A percentile compares a stretch with the other conserved stretches of the same genome.
Evolutionary conservation across 2,888 invertebrate species (phyloP).

Genomic region (Synanthedon formicaeformis): DNA sequence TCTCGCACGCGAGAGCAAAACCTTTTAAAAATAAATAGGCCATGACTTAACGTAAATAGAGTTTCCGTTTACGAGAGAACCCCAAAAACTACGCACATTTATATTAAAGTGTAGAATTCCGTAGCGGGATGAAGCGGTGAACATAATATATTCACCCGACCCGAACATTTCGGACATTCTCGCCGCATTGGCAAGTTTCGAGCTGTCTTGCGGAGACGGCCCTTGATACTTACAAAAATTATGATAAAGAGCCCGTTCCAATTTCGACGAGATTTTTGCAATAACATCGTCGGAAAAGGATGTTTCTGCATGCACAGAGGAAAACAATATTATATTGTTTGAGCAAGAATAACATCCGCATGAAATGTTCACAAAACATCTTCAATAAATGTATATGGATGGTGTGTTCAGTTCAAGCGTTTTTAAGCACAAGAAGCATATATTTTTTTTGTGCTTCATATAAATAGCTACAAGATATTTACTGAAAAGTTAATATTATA

Average conservation of each 20-base stretch:
- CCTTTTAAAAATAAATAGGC: constrained; percentile 10
- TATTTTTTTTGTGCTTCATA: no score
- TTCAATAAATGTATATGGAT: no score
- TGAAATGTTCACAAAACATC: no score
- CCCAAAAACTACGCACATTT: constrained; percentile 1
- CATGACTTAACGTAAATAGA: not conserved
- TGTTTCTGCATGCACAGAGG: constrained; percentile 3
- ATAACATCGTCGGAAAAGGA: constrained; percentile 16
- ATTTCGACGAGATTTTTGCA: constrained; percentile 23
- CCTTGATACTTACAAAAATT: constrained; percentile 28
- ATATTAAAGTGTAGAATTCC: not conserved
- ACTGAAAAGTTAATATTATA: no score
- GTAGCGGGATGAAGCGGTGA: constrained; percentile 9
- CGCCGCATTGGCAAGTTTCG: constrained; percentile 26
- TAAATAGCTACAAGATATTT: no score
- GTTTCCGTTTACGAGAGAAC: not conserved
- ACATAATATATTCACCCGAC: constrained; percentile 15
- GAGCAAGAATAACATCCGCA: not conserved
- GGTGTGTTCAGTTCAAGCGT: no score
- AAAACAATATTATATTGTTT: not conserved
- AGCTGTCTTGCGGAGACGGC: constrained; percentile 16
- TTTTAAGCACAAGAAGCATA: no score
- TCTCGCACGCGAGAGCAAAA: constrained; percentile 1
- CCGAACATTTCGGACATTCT: constrained; percentile 29
- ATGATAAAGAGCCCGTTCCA: constrained; percentile 36